Percentiles rank a stretch among this genome's conserved stretches.
Evolutionary conservation across 2,888 invertebrate species (phyloP).

Genomic region (Macaria liturata): DNA sequence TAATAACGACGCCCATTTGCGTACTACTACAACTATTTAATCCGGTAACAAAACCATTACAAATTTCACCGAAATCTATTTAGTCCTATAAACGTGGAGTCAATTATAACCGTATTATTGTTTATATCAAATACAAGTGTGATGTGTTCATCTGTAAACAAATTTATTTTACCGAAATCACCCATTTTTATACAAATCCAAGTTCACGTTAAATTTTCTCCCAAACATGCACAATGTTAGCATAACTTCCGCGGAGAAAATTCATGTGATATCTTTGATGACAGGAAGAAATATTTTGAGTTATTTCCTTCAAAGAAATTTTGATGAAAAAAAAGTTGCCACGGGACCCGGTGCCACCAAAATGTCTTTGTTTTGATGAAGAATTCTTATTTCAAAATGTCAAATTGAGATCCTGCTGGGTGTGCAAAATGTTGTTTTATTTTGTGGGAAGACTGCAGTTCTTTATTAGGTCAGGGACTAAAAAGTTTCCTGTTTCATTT

Average conservation of each 20-base stretch:
- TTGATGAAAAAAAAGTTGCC: slow-evolving; percentile 37
- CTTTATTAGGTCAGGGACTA: too few relatives aligned
- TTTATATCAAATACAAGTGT: too few relatives aligned
- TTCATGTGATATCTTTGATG: slow-evolving; percentile 26
- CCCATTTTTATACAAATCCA: too few relatives aligned
- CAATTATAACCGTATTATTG: too few relatives aligned
- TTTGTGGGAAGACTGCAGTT: neutral
- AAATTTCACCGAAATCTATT: too few relatives aligned
- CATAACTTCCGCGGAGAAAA: slow-evolving; percentile 20
- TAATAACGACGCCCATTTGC: too few relatives aligned
- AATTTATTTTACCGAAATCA: too few relatives aligned
- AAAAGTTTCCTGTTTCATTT: neutral
- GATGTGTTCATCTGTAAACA: too few relatives aligned
- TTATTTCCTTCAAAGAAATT: slow-evolving; percentile 35
- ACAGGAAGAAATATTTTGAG: slow-evolving; percentile 29
- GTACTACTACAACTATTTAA: too few relatives aligned
- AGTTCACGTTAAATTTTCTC: slow-evolving; percentile 19
- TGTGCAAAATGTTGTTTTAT: slow-evolving; percentile 13
- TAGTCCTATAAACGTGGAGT: too few relatives aligned
- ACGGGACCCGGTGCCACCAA: slow-evolving; percentile 14
- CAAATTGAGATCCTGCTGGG: slow-evolving; percentile 10
- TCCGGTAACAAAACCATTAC: too few relatives aligned
- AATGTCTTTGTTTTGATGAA: slow-evolving; percentile 22
- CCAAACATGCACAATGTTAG: slow-evolving; percentile 29
- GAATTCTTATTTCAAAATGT: slow-evolving; percentile 22